These are phyloP conservation scores for Sarcophilus harrisii DNA, from an alignment of 2,797 vertebrate genomes.

Conservation along the genomic window DNA sequence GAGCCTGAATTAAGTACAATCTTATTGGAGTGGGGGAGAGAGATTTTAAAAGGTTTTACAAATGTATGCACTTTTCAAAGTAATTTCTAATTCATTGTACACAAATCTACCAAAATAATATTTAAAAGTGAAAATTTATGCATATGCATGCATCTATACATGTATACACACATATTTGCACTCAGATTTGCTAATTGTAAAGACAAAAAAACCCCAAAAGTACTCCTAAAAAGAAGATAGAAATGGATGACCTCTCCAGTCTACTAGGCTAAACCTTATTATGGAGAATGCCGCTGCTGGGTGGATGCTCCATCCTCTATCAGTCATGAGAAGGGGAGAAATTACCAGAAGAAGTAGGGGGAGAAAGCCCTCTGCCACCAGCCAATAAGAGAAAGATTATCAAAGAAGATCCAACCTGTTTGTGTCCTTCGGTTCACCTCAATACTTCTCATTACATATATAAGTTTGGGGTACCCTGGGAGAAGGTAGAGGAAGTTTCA, in stretches of 20 bases:
- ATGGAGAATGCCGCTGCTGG: not conserved
- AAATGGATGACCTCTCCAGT: not conserved
- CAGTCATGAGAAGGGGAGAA: not conserved
- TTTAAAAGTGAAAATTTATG: not conserved
- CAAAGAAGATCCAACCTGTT: not conserved
- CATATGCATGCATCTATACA: not conserved
- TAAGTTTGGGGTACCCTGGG: not conserved
- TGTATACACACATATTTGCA: fast-evolving
- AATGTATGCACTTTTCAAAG: not conserved
- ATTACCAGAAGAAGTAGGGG: not conserved
- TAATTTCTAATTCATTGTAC: not conserved
- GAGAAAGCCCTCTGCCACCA: not conserved
- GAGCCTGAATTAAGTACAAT: not conserved
- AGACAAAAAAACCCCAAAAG: not conserved
- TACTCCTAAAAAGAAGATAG: not conserved
- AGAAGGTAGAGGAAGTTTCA: not conserved
- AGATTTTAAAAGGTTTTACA: not conserved
- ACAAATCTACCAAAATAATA: not conserved
- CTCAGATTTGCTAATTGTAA: not conserved
- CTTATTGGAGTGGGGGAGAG: not conserved
- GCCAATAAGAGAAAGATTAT: not conserved
- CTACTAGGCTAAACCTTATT: not conserved
- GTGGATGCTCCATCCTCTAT: not conserved
- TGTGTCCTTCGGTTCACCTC: not conserved
- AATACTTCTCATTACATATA: not conserved